Conservation (phyloP, 1,140 invertebrate species). For the Dryas iulia region DNA sequence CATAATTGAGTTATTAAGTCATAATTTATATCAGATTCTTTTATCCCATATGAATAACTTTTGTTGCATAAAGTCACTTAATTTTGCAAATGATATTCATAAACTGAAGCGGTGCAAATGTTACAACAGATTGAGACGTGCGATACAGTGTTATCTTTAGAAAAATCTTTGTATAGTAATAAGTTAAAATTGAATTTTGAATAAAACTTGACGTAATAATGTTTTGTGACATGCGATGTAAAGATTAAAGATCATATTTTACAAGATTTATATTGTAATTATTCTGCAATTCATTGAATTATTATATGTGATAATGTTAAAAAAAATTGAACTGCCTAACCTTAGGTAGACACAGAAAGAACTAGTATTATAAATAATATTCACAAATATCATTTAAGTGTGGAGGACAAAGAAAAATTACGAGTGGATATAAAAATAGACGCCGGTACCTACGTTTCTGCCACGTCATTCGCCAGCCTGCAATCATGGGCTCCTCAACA, state of each 20-base stretch:
- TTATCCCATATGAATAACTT: background rate
- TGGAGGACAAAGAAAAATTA: background rate
- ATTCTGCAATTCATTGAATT: background rate
- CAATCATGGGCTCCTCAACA: conserved; percentile 68
- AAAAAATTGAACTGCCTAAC: background rate
- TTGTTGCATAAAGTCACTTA: background rate
- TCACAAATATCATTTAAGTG: background rate
- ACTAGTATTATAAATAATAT: no score
- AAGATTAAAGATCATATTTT: background rate
- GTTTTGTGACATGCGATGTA: background rate
- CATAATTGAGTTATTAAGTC: background rate
- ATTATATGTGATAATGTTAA: background rate
- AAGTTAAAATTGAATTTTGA: conserved; percentile 19
- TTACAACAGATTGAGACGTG: conserved; percentile 27
- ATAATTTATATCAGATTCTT: background rate
- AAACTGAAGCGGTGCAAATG: conserved; percentile 19
- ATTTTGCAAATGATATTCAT: conserved; percentile 29
- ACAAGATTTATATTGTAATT: background rate
- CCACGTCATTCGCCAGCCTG: conserved; percentile 55
- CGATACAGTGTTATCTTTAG: conserved; percentile 23
- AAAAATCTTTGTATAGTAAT: conserved; percentile 22
- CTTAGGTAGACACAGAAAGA: background rate
- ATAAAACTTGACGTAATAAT: background rate
- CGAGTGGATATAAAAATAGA: conserved; percentile 21
- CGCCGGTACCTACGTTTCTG: conserved; percentile 35